Evolutionary conservation across 2,797 vertebrate species (phyloP), one percentile per base, ranked within the genome.

Genomic region (Notolabrus celidotus): DNA sequence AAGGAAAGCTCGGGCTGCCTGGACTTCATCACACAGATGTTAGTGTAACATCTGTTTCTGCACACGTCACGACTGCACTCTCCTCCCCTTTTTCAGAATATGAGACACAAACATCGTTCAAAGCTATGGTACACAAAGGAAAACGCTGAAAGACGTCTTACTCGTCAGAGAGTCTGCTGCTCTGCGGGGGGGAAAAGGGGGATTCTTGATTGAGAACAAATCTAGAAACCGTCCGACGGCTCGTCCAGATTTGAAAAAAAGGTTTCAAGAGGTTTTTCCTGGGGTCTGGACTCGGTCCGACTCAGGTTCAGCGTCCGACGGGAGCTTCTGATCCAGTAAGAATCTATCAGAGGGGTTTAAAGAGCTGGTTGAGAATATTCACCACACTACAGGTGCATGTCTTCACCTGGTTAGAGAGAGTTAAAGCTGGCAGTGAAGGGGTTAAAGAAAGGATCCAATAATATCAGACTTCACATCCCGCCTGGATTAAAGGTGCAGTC

Each of bases 51-150:
- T 78, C 38, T 59, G 68, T 46, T 31, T 42, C n/a, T n/a, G n/a
- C n/a, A n/a, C n/a, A n/a, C n/a, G n/a, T n/a, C n/a, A n/a, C n/a
- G n/a, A n/a, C n/a, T n/a, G n/a, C n/a, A 68, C 64, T 19, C 71
- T 75, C 61, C 46, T 58, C 41, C 79, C 54, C 68, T 50, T 45
- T 65, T 62, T 16, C 16, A 69, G 42, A 54, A 39, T 43, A 75
- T 51, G 71, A 80, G 73, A 88, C 63, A 60, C 79, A 61, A 49
- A 86, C 74, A 43, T 64, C 2, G 43, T 62, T 72, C 53, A 67
- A 80, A 68, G 66, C 76, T 80, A 83, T 80, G 59, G 62, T 67
- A 88, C 82, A 85, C 43, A 82, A 70, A 72, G 49, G 29, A 84
- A 70, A 73, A 68, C 0, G 45, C 71, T 36, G 34, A 31, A 29